Evolutionary conservation across 92 coral and sea anemone species (phyloP).

Genomic region (Siderastrea siderea): DNA sequence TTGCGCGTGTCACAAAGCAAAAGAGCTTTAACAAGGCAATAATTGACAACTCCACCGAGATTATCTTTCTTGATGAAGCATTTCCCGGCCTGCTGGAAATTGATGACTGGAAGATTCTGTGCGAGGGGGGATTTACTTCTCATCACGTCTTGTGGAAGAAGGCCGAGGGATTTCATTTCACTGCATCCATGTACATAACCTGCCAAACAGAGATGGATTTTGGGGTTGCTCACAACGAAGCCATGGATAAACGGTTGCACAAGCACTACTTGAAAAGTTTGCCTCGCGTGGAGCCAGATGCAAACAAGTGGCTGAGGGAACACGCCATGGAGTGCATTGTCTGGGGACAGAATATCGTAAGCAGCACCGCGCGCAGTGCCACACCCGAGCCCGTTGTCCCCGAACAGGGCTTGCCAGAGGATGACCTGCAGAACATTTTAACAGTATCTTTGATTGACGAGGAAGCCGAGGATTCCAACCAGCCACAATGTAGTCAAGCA

Average conservation of each 20-base stretch:
- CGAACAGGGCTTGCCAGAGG: background rate
- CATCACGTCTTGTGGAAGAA: constrained; percentile 59
- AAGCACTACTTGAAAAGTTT: constrained; percentile 48
- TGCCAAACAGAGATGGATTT: constrained; percentile 57
- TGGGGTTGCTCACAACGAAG: constrained; percentile 52
- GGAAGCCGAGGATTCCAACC: too few species aligned
- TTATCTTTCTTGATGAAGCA: constrained; percentile 64
- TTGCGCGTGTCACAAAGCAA: constrained; percentile 60
- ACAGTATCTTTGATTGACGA: background rate
- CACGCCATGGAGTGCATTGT: constrained; percentile 65
- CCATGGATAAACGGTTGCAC: constrained; percentile 56
- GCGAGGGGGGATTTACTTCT: constrained; percentile 5
- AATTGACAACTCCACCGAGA: constrained; percentile 47
- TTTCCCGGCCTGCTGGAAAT: constrained; percentile 26
- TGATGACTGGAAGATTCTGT: constrained; percentile 66
- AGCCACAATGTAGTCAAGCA: too few species aligned
- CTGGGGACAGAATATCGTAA: constrained; percentile 29
- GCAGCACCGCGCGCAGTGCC: background rate
- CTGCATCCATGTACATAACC: constrained; percentile 32
- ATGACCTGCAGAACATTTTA: background rate
- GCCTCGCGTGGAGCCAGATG: constrained; percentile 34
- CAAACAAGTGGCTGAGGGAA: constrained; percentile 59
- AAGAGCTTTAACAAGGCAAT: constrained; percentile 59
- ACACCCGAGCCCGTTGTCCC: background rate
- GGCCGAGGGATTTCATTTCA: constrained; percentile 48